Conservation (phyloP, 37 sponge, comb jelly and placozoan genomes). For the Dysidea cf. avara region DNA sequence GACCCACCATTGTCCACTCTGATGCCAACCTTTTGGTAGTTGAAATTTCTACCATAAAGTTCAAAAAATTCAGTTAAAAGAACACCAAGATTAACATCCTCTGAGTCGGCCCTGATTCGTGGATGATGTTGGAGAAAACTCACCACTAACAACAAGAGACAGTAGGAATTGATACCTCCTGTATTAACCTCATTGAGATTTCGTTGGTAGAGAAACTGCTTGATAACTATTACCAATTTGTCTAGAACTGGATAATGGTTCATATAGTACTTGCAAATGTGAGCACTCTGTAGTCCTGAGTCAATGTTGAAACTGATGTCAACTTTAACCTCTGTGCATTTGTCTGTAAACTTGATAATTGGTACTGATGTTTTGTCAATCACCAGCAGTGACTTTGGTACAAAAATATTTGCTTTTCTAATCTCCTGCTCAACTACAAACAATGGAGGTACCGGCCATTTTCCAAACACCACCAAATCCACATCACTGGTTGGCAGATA, state of each 20-base stretch:
- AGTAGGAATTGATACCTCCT: slow-evolving; percentile 96
- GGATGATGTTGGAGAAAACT: slow-evolving; percentile 90
- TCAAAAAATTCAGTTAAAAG: slow-evolving; percentile 97
- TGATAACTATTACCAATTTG: slow-evolving; percentile 82
- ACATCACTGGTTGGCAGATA: slow-evolving; percentile 96
- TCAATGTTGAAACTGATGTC: slow-evolving; percentile 92
- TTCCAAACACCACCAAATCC: slow-evolving; percentile 89
- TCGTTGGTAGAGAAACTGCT: slow-evolving; percentile 92
- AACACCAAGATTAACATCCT: slow-evolving; percentile 86
- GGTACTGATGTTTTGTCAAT: slow-evolving; percentile 92
- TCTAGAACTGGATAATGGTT: slow-evolving; percentile 74
- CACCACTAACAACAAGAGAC: slow-evolving; percentile 84
- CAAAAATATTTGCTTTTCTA: slow-evolving; percentile 57
- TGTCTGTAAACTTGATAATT: slow-evolving; percentile 88
- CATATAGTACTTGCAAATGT: slow-evolving; percentile 56
- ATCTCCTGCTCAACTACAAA: slow-evolving; percentile 71
- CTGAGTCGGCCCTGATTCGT: slow-evolving; percentile 37
- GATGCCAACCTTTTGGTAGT: slow-evolving; percentile 88
- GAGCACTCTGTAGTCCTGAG: slow-evolving; percentile 65
- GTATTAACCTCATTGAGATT: slow-evolving; percentile 91
- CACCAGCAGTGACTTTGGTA: slow-evolving; percentile 63
- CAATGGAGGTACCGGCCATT: slow-evolving; percentile 66
- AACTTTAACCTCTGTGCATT: slow-evolving; percentile 76
- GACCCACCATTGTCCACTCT: slow-evolving; percentile 75
- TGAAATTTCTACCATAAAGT: slow-evolving; percentile 89